Base-by-base conservation (phyloP, 2,888 invertebrate genomes). In the Congeria kusceri region DNA sequence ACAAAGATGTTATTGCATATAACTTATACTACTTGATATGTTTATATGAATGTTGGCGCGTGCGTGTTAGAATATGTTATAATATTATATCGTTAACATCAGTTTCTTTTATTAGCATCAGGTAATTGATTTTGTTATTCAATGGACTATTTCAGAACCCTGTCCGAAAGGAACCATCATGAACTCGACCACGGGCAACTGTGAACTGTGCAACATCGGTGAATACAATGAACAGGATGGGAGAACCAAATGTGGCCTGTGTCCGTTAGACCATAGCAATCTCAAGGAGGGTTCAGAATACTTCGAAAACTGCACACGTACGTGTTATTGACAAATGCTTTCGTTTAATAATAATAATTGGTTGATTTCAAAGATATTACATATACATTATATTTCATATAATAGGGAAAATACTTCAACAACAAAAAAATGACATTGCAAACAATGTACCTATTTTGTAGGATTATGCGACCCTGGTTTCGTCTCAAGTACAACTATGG, bases 191-290 rank as follows among this genome's bases (percentile, higher is more conserved):
- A 56, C 65, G 29, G 32, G 25, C 3, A 56, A 27, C 11, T 66
- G 65, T 56, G 65, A 66, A 23, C 53, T 20, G 18, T 66, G 65
- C 29, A n/a, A 29, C 1, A 32, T 66, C n/a, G 65, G 65, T 23
- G 32, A 66, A 56, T 66, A 66, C 32, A 66, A 53, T 32, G 65
- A 29, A n/a, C 28, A 66, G 28, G 53, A 53, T 18, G 65, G 49
- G 18, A 29, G 49, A 15, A 9, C 29, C 29, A 1, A 23, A 20
- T 66, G 65, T 27, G 32, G 56, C 13, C 49, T n/a, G 1, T 66
- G 65, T 56, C 65, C 65, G 2, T 13, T 18, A 20, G 65, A 53
- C 11, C 29, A 56, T 32, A 66, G 64, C 28, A 64, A 46, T 20
- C 18, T 64, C 47, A 25, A 23, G 13, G n/a, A 18, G 28, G 64